A percentile compares a stretch with the other conserved stretches of the same genome.
phyloP scores from a whole-genome alignment of 2,888 invertebrate species.

The Parapristionchus giblindavisi region DNA sequence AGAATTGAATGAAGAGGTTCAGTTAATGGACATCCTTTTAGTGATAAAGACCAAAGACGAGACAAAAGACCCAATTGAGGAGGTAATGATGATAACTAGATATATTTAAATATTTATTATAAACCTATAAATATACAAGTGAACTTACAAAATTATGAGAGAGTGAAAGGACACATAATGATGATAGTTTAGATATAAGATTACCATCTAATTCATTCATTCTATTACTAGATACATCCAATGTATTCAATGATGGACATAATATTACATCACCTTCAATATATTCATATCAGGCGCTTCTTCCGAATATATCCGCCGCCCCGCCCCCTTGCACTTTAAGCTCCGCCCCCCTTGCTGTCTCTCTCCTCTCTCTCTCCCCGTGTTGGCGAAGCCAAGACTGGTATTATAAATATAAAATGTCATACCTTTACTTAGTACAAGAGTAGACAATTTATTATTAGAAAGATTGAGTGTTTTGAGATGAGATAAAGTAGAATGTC shows the following conservation, averaged over 20 bases:
- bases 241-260: constrained; percentile 91
- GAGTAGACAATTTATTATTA: constrained; percentile 77
- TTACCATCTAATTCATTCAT: constrained; percentile 27
- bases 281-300: not conserved
- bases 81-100: constrained; percentile 76
- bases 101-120: not conserved
- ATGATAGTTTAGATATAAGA: not conserved
- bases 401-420: no score
- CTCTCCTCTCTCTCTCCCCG: not conserved
- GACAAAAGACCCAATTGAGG: constrained; percentile 92
- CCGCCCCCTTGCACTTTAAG: not conserved
- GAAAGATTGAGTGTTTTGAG: constrained; percentile 84
- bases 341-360: no score
- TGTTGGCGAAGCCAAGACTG: no score
- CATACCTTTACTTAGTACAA: constrained; percentile 22
- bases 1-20: constrained; percentile 91
- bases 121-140: not conserved
- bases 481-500: constrained; percentile 83
- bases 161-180: constrained; percentile 9
- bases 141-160: constrained; percentile 7
- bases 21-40: constrained; percentile 76
- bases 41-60: constrained; percentile 94
- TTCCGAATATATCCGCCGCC: not conserved
- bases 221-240: constrained; percentile 78
- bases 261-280: constrained; percentile 74